phyloP scores from a whole-genome alignment of 2,113 vertebrate species.

The Athene noctua region DNA sequence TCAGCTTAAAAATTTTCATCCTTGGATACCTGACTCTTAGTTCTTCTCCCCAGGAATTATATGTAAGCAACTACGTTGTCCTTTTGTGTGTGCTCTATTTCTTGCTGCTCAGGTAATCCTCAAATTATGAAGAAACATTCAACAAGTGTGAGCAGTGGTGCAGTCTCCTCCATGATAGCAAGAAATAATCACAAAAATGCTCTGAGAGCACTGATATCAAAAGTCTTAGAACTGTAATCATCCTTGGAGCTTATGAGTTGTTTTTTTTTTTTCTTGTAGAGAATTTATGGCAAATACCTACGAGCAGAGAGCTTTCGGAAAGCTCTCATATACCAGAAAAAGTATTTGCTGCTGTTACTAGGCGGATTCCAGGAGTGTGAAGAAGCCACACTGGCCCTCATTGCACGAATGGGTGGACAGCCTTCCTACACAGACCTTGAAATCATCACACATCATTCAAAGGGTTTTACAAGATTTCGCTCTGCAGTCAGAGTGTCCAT shows the following conservation, averaged over 20 bases:
- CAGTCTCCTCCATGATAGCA: not conserved
- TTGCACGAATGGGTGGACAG: conserved; percentile 87
- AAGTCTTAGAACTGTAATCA: not conserved
- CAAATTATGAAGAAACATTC: not conserved
- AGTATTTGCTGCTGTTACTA: conserved; percentile 92
- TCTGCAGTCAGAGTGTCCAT: conserved; percentile 89
- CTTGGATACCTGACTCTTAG: not conserved
- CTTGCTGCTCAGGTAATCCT: not conserved
- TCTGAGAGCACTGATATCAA: not conserved
- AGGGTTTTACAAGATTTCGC: conserved; percentile 87
- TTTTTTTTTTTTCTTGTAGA: conserved; percentile 69
- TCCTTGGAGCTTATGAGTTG: not conserved
- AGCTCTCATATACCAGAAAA: conserved; percentile 97
- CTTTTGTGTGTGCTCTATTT: not conserved
- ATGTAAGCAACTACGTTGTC: not conserved
- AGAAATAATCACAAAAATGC: not conserved
- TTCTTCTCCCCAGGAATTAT: not conserved
- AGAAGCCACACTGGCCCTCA: conserved; percentile 88
- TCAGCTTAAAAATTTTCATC: not conserved
- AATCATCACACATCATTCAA: conserved; percentile 71
- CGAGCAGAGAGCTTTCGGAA: conserved; percentile 95
- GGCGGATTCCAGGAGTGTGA: conserved; percentile 97
- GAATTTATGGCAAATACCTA: conserved; percentile 92
- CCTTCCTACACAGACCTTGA: conserved; percentile 77
- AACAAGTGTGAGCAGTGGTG: not conserved